Evolutionary conservation across 2,888 invertebrate genomes (phyloP).

Genomic region (Cosmia trapezina): DNA sequence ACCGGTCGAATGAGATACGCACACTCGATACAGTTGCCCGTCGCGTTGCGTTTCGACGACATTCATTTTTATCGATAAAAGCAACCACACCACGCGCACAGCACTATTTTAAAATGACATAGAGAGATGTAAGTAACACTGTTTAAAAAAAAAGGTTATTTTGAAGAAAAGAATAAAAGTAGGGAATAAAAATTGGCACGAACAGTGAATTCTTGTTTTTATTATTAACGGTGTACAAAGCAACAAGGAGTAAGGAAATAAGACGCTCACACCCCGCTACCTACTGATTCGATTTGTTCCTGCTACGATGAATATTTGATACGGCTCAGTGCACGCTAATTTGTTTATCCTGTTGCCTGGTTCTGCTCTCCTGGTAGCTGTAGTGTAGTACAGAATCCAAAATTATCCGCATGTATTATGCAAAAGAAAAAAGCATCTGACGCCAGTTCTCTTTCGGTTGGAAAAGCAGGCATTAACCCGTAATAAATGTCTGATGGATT

Average conservation of each 20-base stretch:
- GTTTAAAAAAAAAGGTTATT: slow-evolving; percentile 43
- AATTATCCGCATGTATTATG: slow-evolving; percentile 73
- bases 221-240: slow-evolving; percentile 77
- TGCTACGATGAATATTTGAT: slow-evolving; percentile 90
- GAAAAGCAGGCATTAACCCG: slow-evolving; percentile 18
- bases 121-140: slow-evolving; percentile 31
- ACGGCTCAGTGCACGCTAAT: slow-evolving; percentile 89
- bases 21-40: slow-evolving; percentile 64
- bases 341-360: slow-evolving; percentile 87
- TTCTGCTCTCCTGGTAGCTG: slow-evolving; percentile 80
- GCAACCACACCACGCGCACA: slow-evolving; percentile 51
- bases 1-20: slow-evolving; percentile 86
- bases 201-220: slow-evolving; percentile 72
- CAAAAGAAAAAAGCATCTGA: slow-evolving; percentile 52
- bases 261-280: slow-evolving; percentile 81
- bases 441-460: slow-evolving; percentile 25
- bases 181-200: slow-evolving; percentile 58
- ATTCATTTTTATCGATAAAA: slow-evolving; percentile 65
- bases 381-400: slow-evolving; percentile 66
- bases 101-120: slow-evolving; percentile 56
- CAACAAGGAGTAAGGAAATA: slow-evolving; percentile 80
- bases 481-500: slow-evolving; percentile 36
- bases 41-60: slow-evolving; percentile 54
- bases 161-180: slow-evolving; percentile 52
- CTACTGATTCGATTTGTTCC: slow-evolving; percentile 90